Conservation (phyloP, 2,888 invertebrate genomes). For the Digitonthophagus gazella region DNA sequence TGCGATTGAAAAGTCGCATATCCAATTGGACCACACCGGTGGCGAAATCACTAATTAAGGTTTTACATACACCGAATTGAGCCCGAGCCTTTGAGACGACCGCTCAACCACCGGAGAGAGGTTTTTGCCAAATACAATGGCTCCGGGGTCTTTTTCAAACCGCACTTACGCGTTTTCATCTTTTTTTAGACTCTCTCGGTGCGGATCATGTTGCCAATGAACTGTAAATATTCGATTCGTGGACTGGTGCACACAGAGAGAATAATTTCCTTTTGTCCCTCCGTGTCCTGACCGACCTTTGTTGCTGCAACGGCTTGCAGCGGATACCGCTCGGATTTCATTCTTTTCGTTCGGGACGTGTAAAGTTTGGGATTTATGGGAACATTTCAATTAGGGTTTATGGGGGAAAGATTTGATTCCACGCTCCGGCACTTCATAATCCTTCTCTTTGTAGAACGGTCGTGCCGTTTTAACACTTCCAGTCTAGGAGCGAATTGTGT, state of each 20-base stretch:
- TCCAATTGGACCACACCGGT: neutral
- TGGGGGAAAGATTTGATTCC: conserved; percentile 12
- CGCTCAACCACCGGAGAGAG: conserved; percentile 6
- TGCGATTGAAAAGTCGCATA: neutral
- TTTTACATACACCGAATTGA: neutral
- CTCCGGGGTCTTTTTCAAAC: conserved; percentile 34
- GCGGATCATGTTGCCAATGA: conserved; percentile 37
- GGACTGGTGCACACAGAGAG: conserved; percentile 2
- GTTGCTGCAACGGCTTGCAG: conserved; percentile 6
- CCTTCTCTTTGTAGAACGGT: neutral
- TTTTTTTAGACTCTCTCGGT: conserved; percentile 32
- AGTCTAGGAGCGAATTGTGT: neutral
- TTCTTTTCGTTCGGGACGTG: neutral
- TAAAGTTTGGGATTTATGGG: neutral
- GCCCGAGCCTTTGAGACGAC: conserved; percentile 4
- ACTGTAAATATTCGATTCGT: conserved; percentile 36
- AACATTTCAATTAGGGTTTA: conserved; percentile 14
- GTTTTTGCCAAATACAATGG: conserved; percentile 34
- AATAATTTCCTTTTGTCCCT: conserved; percentile 27
- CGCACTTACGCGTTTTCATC: conserved; percentile 34
- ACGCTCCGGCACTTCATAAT: conserved; percentile 12
- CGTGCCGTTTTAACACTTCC: neutral
- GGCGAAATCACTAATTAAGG: neutral
- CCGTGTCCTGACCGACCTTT: conserved; percentile 10
- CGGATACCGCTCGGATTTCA: conserved; percentile 7